Evolutionary conservation across 2,888 invertebrate species (phyloP).

Genomic region (Spicauda simplicius): DNA sequence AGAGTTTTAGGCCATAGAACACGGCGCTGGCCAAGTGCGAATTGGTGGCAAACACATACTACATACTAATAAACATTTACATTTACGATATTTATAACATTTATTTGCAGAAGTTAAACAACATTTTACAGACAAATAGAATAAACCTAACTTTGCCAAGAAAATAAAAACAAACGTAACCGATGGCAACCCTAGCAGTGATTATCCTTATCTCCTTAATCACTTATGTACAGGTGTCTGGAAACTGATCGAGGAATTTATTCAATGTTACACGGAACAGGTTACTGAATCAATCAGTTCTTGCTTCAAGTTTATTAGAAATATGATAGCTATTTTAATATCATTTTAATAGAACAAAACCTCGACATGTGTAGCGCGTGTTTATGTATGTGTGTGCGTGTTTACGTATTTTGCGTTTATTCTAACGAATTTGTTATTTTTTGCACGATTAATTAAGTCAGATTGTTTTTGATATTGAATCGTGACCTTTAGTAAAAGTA

Average conservation of each 20-base stretch:
- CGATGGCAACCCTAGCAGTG: slow-evolving; percentile 17
- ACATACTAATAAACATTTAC: too few relatives aligned
- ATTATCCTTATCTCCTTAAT: slow-evolving; percentile 37
- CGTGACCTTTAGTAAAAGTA: too few relatives aligned
- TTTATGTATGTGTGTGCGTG: neutral
- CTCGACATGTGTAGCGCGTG: slow-evolving; percentile 8
- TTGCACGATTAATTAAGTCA: too few relatives aligned
- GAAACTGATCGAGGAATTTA: slow-evolving; percentile 37
- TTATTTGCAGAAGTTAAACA: too few relatives aligned
- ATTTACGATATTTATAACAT: too few relatives aligned
- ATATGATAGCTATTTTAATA: slow-evolving; percentile 37
- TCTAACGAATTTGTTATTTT: too few relatives aligned
- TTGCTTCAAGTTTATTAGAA: slow-evolving; percentile 33
- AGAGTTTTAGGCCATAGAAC: too few relatives aligned
- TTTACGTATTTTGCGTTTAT: slow-evolving; percentile 2
- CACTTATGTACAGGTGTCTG: slow-evolving; percentile 34
- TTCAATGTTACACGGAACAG: slow-evolving; percentile 34
- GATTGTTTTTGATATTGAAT: too few relatives aligned
- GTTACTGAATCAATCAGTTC: slow-evolving; percentile 36
- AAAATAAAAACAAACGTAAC: neutral
- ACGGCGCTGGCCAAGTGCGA: too few relatives aligned
- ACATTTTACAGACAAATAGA: too few relatives aligned
- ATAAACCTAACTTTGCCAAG: too few relatives aligned
- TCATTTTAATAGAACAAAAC: slow-evolving; percentile 30
- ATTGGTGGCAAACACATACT: too few relatives aligned